Evolutionary conservation across 2,888 invertebrate species (phyloP), one percentile per base, ranked within the genome.

Genomic region (Agrochola circellaris): DNA sequence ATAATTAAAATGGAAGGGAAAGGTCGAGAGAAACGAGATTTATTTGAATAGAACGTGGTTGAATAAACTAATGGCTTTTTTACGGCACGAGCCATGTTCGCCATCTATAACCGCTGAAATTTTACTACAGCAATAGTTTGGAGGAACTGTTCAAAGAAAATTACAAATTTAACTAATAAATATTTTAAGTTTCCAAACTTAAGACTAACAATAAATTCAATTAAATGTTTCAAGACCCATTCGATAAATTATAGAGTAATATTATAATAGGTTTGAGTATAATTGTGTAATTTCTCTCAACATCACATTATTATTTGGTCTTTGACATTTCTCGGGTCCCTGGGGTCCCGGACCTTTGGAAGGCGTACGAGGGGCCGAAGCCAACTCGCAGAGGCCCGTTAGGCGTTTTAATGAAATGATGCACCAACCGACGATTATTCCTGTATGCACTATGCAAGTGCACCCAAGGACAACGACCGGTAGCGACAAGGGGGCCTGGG

Each of bases 1-100:
- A 83, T 87, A 83, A 87, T 86, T 83, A 79, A 81, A 80, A 79
- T 68, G 60, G 60, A 84, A 84, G 62, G 81, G 79, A 81, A 77
- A 77, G 60, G 67, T 77, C 70, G 71, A 76, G 77, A 56, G 34
- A 13, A 48, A 48, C 13, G 48, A 48, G 79, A 80, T 76, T 79
- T 82, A 73, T 84, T 73, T 80, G 60, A 86, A 82, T 76, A 75
- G 69, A 75, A 74, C 48, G 68, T 62, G 81, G 71, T 74, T 74
- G 58, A 61, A 71, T 72, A 62, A 83, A 66, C 77, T 64, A 73
- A 80, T 60, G 42, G 34, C 3, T 62, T 11, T 82, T 79, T 30
- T 30, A 70, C 42, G 5, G 42, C 42, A 26, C 3, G 23, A 79
- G 20, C 11, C 11, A 42, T 64, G 48, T 42, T 68, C 17, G 17